Conservation (phyloP, 2,888 invertebrate species). For the Junonia oenone region DNA sequence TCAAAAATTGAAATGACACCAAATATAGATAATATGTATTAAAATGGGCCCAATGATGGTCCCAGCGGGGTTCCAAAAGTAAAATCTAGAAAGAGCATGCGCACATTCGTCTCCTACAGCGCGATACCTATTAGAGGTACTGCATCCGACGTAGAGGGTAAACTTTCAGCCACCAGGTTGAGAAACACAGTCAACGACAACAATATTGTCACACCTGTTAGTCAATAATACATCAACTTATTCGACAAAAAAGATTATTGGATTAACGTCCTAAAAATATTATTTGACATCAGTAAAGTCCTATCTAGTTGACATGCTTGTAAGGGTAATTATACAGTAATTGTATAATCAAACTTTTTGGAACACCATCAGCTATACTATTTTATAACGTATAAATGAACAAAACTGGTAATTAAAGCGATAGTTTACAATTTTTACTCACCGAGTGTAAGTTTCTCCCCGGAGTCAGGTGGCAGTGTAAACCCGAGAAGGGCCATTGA, state of each 20-base stretch:
- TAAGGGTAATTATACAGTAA: not conserved
- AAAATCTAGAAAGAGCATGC: slow-evolving; percentile 40
- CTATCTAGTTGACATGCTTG: not conserved
- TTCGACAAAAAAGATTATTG: not conserved
- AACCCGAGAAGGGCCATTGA: slow-evolving; percentile 99
- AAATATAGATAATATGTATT: not conserved
- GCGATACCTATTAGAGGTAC: slow-evolving; percentile 88
- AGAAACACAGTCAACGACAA: slow-evolving; percentile 98
- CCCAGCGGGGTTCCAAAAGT: not conserved
- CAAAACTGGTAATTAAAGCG: not conserved
- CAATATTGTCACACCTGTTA: slow-evolving; percentile 96
- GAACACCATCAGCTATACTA: slow-evolving; percentile 41
- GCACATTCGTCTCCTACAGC: slow-evolving; percentile 35
- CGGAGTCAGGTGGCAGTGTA: slow-evolving; percentile 98
- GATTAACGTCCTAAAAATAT: not conserved
- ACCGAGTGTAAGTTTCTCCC: slow-evolving; percentile 97
- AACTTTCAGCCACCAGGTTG: slow-evolving; percentile 97
- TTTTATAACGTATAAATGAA: not conserved
- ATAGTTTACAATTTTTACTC: slow-evolving; percentile 45
- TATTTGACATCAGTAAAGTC: not conserved
- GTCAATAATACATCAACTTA: slow-evolving; percentile 6
- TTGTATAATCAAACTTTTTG: not conserved
- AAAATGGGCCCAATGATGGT: not conserved
- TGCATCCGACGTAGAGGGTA: slow-evolving; percentile 92
- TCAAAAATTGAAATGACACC: not conserved